Evolutionary conservation across 2,113 vertebrate genomes (phyloP), one percentile per base, ranked within the genome.

Genomic region (Rhegmatorhina hoffmannsi): DNA sequence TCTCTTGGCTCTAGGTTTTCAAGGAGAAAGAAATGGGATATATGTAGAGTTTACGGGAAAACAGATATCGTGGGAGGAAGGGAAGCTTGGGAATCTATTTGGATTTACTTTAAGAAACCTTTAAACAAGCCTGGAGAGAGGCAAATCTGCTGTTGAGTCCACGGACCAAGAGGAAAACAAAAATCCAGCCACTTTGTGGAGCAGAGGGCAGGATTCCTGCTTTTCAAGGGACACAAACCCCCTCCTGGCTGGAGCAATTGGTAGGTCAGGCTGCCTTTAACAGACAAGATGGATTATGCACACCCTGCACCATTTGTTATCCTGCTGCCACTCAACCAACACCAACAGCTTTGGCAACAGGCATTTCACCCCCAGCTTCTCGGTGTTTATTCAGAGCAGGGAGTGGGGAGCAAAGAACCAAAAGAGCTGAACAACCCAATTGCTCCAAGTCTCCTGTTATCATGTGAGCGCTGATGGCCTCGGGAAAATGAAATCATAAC

Each of bases 401-500:
- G 1, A 25, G 6, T 25, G 23, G 23, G 10, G 23, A n/a, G 23
- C 10, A 7, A 59, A 38, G 33, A 46, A 55, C 3, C 36, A 3
- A 11, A 26, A 40, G 17, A 76, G 84, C 72, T 2, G 40, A 86
- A 80, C 63, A 38, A 47, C 62, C 83, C 76, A 28, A 59, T 2
- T 1, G 34, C 94, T 90, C 87, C 47, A 7, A 88, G 68, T 25
- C 56, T 24, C n/a, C 9, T 25, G 11, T 83, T 26, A 59, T 95
- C 94, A 95, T 4, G 73, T 87, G 95, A 90, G 58, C 4, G 5
- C 6, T 7, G 55, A 44, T 82, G 59, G 86, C 84, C 92, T 87
- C 12, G 7, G 93, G 95, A 96, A 86, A 96, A 97, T 93, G 90
- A 96, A 97, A 93, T 97, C 96, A 85, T 92, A 95, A 95, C 74